These are phyloP conservation scores for Agrotis clavis DNA, from an alignment of 2,888 invertebrate genomes.

Conservation along the genomic window DNA sequence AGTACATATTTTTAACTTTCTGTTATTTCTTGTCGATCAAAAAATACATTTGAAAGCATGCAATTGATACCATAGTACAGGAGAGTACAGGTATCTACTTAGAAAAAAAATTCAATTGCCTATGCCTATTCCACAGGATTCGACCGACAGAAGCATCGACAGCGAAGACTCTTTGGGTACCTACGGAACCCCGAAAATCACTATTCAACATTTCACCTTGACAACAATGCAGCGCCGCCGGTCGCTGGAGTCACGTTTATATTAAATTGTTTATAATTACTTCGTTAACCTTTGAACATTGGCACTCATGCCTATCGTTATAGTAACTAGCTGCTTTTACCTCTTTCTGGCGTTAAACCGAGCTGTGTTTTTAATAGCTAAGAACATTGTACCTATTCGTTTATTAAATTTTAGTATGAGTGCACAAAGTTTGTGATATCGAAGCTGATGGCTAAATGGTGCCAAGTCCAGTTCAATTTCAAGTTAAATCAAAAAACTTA, in stretches of 20 bases:
- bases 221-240: slow-evolving; percentile 69
- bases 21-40: too few relatives aligned
- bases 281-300: slow-evolving; percentile 76
- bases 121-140: neutral
- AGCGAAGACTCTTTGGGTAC: neutral
- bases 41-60: too few relatives aligned
- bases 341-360: slow-evolving; percentile 33
- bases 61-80: too few relatives aligned
- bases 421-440: neutral
- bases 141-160: neutral
- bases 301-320: slow-evolving; percentile 64
- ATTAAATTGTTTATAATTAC: slow-evolving; percentile 74
- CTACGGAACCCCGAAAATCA: slow-evolving; percentile 3
- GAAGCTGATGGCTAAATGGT: neutral
- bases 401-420: neutral
- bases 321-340: slow-evolving; percentile 43
- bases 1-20: too few relatives aligned
- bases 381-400: slow-evolving; percentile 36
- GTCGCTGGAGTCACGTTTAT: slow-evolving; percentile 71
- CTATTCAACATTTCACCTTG: slow-evolving; percentile 73
- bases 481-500: too few relatives aligned
- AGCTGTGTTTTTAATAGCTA: slow-evolving; percentile 35
- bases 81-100: too few relatives aligned
- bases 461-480: neutral
- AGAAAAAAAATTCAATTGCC: too few relatives aligned